Evolutionary conservation across 2,888 invertebrate genomes (phyloP).

Genomic region (Cyclophora albipunctata): DNA sequence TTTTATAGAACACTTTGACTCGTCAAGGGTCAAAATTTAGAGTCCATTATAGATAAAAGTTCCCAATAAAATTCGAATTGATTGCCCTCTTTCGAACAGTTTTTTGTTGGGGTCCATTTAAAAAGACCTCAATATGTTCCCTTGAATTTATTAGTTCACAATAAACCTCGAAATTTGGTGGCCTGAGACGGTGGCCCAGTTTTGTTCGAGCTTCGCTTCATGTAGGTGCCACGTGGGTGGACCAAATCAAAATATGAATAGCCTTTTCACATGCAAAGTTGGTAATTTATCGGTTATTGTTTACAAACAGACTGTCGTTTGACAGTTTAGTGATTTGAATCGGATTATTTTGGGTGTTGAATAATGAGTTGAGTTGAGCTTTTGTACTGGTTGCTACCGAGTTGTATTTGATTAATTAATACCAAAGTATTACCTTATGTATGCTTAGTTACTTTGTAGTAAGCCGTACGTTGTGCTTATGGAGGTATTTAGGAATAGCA

Average conservation of each 20-base stretch:
- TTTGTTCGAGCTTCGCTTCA: too few species aligned
- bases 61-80: too few species aligned
- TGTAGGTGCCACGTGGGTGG: constrained; percentile 19
- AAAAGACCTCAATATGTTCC: constrained; percentile 8
- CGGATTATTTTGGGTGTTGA: constrained; percentile 1
- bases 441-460: too few species aligned
- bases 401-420: too few species aligned
- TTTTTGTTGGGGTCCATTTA: neutral
- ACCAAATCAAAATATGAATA: constrained; percentile 14
- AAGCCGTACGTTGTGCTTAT: too few species aligned
- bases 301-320: constrained; percentile 9
- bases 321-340: constrained; percentile 5
- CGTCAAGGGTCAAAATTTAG: too few species aligned
- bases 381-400: neutral
- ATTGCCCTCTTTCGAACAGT: too few species aligned
- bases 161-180: constrained; percentile 5
- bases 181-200: constrained; percentile 7
- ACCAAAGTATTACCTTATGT: too few species aligned
- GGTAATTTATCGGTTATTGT: constrained; percentile 16
- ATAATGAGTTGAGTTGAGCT: neutral
- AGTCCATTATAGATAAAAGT: too few species aligned
- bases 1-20: too few species aligned
- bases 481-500: too few species aligned
- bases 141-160: constrained; percentile 15
- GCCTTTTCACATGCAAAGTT: constrained; percentile 10